Base-by-base conservation (phyloP, 2,797 vertebrate genomes). In the Sibirionetta formosa region DNA sequence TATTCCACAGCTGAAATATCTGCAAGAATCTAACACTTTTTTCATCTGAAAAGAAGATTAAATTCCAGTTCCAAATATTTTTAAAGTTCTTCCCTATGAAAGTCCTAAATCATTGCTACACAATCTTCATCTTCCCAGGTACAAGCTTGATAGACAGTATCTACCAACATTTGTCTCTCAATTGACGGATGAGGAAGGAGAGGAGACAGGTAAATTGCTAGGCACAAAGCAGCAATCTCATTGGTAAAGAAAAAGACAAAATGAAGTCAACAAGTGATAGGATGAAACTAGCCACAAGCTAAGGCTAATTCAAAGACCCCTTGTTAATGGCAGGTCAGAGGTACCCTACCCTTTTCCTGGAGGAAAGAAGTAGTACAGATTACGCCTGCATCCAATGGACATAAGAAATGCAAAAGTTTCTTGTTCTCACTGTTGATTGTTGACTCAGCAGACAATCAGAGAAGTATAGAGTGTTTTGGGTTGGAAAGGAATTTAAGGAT, bases 181-280 rank as follows among this genome's bases (percentile, higher is more conserved):
- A 58, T 6, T 40, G 13, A 9, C 27, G 17, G 31, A 70, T 44
- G 11, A 44, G 4, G 20, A 82, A 46, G 14, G 14, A 57, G 24
- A 92, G 64, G 53, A 94, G 5, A 57, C 9, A 29, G 11, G 7
- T n/a, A 78, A 44, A 12, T 60, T 65, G 5, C 7, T 66, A 24
- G 26, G 56, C 33, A 73, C 4, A 80, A 83, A 58, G 5, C 7
- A 71, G 8, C 4, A 5, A 44, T 46, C 20, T 69, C 20, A 35
- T 1, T 3, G 36, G 17, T 27, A 66, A 77, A 22, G 3, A 11
- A 50, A 86, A 89, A 70, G 4, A 7, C 15, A 51, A 75, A 80
- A 72, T 0, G 1, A 64, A 73, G 11, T 15, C 3, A 82, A 38
- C 0, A 5, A 44, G 8, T 50, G 4, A 0, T 72, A 4, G 6